Evolutionary conservation across 2,888 invertebrate genomes (phyloP).

Genomic region (Meloe dianella): DNA sequence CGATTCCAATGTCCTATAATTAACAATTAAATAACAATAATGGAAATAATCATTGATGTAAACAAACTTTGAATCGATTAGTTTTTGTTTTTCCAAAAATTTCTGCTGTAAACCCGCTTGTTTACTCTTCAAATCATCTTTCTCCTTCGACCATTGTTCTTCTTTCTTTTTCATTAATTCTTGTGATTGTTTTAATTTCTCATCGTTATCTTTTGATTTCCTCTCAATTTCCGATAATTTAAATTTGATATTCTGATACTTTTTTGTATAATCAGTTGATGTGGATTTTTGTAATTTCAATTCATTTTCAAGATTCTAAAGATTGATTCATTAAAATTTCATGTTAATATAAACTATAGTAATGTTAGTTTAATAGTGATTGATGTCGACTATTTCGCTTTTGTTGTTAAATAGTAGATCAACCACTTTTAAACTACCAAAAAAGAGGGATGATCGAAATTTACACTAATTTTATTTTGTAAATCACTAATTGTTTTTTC

Average conservation of each 20-base stretch:
- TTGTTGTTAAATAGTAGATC: too few species aligned
- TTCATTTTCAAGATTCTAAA: conserved; percentile 50
- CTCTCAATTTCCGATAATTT: conserved; percentile 59
- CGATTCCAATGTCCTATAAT: neutral
- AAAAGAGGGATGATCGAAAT: neutral
- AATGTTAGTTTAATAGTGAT: too few species aligned
- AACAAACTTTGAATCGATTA: conserved; percentile 54
- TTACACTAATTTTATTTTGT: conserved; percentile 47
- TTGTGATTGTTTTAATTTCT: conserved; percentile 50
- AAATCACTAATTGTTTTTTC: conserved; percentile 44
- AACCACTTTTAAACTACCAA: too few species aligned
- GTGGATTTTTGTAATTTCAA: conserved; percentile 47
- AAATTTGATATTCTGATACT: conserved; percentile 55
- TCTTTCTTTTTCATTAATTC: conserved; percentile 52
- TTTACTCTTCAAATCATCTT: conserved; percentile 50
- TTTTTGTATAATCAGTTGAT: conserved; percentile 41
- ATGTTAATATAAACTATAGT: too few species aligned
- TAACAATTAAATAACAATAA: neutral
- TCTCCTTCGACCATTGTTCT: conserved; percentile 52
- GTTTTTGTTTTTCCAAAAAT: conserved; percentile 48
- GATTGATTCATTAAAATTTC: neutral
- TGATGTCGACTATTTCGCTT: too few species aligned
- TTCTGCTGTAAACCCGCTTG: conserved; percentile 50
- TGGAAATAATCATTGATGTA: neutral
- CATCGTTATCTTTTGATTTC: conserved; percentile 57